Percentiles rank a stretch among this genome's conserved stretches.
Conservation (phyloP, 1,140 invertebrate species). For the Lethocerus indicus region DNA sequence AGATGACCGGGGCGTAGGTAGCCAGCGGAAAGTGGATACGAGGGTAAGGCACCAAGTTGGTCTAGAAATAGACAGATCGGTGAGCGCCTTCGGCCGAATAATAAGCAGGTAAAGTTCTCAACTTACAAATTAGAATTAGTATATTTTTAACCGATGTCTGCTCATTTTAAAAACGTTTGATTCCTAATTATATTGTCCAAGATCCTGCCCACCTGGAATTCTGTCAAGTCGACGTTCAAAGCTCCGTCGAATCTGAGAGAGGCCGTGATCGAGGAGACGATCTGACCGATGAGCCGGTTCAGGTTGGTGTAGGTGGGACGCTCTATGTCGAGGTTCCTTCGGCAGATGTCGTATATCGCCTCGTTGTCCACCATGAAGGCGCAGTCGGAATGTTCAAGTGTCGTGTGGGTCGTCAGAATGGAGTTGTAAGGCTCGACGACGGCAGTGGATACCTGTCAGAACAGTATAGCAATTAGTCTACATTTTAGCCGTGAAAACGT, state of each 20-base stretch:
- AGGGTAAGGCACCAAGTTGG: constrained; percentile 71
- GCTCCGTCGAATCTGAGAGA: constrained; percentile 80
- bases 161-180: no score
- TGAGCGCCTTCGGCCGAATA: no score
- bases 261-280: constrained; percentile 73
- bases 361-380: constrained; percentile 85
- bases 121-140: no score
- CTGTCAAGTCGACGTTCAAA: constrained; percentile 73
- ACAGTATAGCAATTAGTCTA: no score
- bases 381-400: constrained; percentile 68
- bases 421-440: constrained; percentile 85
- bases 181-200: no score
- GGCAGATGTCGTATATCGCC: constrained; percentile 83
- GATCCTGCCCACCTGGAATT: constrained; percentile 52
- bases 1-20: constrained; percentile 72
- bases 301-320: constrained; percentile 64
- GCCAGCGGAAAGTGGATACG: constrained; percentile 67
- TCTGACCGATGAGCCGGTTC: constrained; percentile 67
- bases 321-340: constrained; percentile 73
- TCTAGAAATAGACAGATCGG: no score
- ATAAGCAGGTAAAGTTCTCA: no score
- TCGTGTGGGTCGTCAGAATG: constrained; percentile 61
- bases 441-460: constrained; percentile 61
- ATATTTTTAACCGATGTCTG: no score
- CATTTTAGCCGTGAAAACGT: no score